Conservation (phyloP, 2,797 vertebrate species). For the Chromobotia macracanthus region DNA sequence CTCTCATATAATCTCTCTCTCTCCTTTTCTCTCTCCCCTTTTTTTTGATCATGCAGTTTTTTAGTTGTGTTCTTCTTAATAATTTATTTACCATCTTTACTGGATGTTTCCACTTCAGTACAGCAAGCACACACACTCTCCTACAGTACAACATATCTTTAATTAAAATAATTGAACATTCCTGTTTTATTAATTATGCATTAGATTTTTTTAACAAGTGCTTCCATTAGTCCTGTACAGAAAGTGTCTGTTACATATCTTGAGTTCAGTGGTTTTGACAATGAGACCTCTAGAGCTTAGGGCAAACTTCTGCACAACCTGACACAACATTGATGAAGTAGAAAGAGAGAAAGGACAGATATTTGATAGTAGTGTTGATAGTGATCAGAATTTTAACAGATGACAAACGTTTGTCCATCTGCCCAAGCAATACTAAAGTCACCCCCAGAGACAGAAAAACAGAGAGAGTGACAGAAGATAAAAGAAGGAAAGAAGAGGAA, state of each 20-base stretch:
- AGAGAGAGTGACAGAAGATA: conserved; percentile 2
- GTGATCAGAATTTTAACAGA: conserved; percentile 76
- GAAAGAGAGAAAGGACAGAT: conserved; percentile 36
- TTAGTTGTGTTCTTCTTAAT: conserved; percentile 55
- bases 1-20: conserved; percentile 9
- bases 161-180: conserved; percentile 16
- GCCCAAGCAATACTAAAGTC: conserved; percentile 71
- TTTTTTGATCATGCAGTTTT: conserved; percentile 47
- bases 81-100: conserved; percentile 51
- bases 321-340: neutral
- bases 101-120: conserved; percentile 26
- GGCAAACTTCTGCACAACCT: conserved; percentile 18
- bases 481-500: conserved; percentile 10
- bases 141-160: neutral
- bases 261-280: neutral
- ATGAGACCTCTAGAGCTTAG: conserved; percentile 23
- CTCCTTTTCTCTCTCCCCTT: conserved; percentile 9
- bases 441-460: conserved; percentile 69
- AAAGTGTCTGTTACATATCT: neutral
- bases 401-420: conserved; percentile 83
- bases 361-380: conserved; percentile 48
- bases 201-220: neutral
- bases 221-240: neutral
- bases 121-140: neutral
- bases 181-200: conserved; percentile 30